Evolutionary conservation across 2,113 vertebrate species (phyloP).

Genomic region (Nothoprocta pentlandii): DNA sequence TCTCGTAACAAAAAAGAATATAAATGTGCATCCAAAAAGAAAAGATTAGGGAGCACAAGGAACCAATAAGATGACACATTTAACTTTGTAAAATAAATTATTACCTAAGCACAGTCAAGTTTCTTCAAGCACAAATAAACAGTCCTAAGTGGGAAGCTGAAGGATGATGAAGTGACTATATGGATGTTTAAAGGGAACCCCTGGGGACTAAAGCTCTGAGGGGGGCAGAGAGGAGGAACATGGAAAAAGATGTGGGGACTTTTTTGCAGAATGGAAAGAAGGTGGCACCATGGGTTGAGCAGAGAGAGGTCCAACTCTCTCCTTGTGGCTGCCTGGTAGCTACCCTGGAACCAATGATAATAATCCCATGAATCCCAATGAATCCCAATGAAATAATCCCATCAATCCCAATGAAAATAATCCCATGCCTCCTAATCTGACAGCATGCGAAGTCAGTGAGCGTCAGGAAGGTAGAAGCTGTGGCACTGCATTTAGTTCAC

Average conservation of each 20-base stretch:
- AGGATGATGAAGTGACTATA: background rate
- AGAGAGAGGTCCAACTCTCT: background rate
- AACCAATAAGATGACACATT: background rate
- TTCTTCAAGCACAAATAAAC: background rate
- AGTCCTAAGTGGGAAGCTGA: background rate
- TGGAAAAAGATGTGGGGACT: background rate
- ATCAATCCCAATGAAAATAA: background rate
- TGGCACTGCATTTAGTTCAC: background rate
- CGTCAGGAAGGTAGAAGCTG: background rate
- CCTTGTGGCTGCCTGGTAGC: background rate
- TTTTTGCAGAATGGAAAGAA: background rate
- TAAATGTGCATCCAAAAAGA: constrained; percentile 4
- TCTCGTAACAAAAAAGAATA: constrained; percentile 35
- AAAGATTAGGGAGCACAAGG: background rate
- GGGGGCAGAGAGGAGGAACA: background rate
- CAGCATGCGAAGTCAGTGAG: background rate
- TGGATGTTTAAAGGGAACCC: background rate
- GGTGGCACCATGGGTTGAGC: background rate
- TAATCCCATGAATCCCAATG: background rate
- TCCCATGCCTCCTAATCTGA: background rate
- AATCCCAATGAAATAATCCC: too few species aligned
- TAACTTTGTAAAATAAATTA: background rate
- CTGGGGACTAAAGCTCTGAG: background rate
- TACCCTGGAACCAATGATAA: background rate
- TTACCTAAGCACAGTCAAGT: background rate